phyloP scores from a whole-genome alignment of 2,113 vertebrate species.

The Percopsis transmontana region DNA sequence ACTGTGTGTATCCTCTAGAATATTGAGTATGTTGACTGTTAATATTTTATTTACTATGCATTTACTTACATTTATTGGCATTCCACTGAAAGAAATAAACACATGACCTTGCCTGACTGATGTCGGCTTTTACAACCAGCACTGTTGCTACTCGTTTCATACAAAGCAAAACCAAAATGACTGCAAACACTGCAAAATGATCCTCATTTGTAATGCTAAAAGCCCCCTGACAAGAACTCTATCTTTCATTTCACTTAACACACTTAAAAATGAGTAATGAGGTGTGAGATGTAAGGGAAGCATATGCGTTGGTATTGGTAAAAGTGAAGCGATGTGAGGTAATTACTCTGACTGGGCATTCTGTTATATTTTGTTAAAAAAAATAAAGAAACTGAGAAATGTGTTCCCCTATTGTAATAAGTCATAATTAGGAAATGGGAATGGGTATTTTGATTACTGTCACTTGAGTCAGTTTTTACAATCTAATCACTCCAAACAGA shows the following conservation, averaged over 20 bases:
- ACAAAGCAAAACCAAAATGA: conserved; percentile 15
- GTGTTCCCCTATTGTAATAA: neutral
- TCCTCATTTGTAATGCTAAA: conserved; percentile 39
- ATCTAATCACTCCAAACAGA: neutral
- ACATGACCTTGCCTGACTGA: conserved; percentile 19
- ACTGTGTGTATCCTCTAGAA: conserved; percentile 23
- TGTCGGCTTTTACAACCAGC: conserved; percentile 12
- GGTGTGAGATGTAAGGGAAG: conserved; percentile 9
- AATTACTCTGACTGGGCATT: conserved; percentile 1
- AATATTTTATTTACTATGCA: conserved; percentile 30
- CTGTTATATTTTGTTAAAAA: neutral
- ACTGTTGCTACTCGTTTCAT: conserved; percentile 8
- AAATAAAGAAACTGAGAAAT: neutral
- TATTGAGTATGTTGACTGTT: conserved; percentile 32
- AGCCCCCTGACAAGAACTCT: conserved; percentile 24
- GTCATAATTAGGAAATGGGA: neutral
- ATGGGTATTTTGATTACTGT: neutral
- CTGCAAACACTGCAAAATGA: conserved; percentile 12
- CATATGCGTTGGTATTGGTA: neutral
- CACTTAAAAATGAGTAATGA: conserved; percentile 26
- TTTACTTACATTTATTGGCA: conserved; percentile 33
- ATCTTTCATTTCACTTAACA: conserved; percentile 25
- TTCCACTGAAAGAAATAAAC: conserved; percentile 35
- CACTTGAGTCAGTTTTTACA: neutral
- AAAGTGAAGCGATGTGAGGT: neutral